phyloP scores from a whole-genome alignment of 2,797 vertebrate species.

The Amphiprion clarkii region DNA sequence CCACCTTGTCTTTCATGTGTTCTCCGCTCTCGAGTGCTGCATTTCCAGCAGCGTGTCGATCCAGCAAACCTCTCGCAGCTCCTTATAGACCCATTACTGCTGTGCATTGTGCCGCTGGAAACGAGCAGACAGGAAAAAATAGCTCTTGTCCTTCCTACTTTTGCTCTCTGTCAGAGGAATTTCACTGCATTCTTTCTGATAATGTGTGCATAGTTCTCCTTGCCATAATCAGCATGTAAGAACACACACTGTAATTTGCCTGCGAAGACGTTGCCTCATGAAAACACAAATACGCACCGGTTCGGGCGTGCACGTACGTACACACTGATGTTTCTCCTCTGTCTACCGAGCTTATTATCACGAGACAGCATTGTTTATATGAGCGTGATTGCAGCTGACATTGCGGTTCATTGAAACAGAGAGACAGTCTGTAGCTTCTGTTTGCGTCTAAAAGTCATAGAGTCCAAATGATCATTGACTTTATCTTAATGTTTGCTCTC shows the following conservation, averaged over 20 bases:
- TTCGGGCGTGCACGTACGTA: not conserved
- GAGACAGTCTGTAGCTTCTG: constrained; percentile 9
- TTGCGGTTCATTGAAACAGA: constrained; percentile 24
- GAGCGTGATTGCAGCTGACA: constrained; percentile 24
- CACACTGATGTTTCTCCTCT: not conserved
- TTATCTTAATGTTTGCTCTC: not conserved
- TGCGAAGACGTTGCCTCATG: constrained; percentile 48
- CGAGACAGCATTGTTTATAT: constrained; percentile 23
- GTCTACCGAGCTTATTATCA: not conserved
- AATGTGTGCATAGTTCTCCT: constrained; percentile 55
- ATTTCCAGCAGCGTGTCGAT: not conserved
- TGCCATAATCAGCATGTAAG: constrained; percentile 66
- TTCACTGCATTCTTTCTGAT: constrained; percentile 61
- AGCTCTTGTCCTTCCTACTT: constrained; percentile 30
- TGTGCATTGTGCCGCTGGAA: constrained; percentile 24
- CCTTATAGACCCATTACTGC: not conserved
- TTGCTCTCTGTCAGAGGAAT: constrained; percentile 34
- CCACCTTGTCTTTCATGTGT: not conserved
- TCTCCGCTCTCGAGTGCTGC: not conserved
- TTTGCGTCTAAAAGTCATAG: constrained; percentile 6
- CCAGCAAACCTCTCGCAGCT: not conserved
- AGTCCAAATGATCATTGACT: not conserved
- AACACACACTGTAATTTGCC: constrained; percentile 65
- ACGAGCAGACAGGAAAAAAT: constrained; percentile 27
- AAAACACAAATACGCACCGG: constrained; percentile 36